Evolutionary conservation across 2,113 vertebrate genomes (phyloP).

Genomic region (Gasterosteus aculeatus): DNA sequence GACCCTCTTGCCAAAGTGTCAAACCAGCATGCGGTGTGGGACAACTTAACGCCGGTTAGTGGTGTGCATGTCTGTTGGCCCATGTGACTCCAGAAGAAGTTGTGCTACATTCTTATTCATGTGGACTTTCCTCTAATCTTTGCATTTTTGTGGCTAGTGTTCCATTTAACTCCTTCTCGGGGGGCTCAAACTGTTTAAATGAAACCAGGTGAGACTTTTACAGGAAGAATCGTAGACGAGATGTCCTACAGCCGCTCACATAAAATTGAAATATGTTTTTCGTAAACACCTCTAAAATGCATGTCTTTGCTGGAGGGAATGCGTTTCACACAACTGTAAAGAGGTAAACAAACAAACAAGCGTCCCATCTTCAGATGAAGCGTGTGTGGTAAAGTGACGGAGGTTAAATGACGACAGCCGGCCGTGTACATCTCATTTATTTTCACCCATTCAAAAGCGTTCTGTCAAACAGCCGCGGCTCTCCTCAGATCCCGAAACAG

Average conservation of each 20-base stretch:
- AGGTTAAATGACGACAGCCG: conserved; percentile 47
- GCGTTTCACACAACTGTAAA: conserved; percentile 8
- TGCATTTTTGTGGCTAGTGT: background rate
- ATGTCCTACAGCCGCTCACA: background rate
- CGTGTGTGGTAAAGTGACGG: background rate
- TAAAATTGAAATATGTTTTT: background rate
- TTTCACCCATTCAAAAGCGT: conserved; percentile 51
- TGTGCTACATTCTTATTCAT: background rate
- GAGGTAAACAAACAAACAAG: background rate
- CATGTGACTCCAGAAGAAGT: background rate
- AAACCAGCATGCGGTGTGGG: background rate
- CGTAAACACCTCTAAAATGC: background rate
- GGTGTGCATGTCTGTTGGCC: background rate
- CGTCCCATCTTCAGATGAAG: background rate
- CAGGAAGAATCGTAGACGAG: background rate
- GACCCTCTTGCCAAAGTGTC: background rate
- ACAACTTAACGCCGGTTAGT: background rate
- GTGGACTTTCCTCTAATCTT: conserved; percentile 1
- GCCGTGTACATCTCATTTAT: conserved; percentile 73
- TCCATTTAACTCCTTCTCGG: background rate
- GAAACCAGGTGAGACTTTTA: background rate
- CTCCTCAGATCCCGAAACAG: conserved; percentile 50
- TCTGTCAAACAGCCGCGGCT: conserved; percentile 53
- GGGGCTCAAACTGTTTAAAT: background rate
- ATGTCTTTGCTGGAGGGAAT: background rate